Conservation (phyloP, 2,797 vertebrate genomes). For the Pantherophis vulpinus region DNA sequence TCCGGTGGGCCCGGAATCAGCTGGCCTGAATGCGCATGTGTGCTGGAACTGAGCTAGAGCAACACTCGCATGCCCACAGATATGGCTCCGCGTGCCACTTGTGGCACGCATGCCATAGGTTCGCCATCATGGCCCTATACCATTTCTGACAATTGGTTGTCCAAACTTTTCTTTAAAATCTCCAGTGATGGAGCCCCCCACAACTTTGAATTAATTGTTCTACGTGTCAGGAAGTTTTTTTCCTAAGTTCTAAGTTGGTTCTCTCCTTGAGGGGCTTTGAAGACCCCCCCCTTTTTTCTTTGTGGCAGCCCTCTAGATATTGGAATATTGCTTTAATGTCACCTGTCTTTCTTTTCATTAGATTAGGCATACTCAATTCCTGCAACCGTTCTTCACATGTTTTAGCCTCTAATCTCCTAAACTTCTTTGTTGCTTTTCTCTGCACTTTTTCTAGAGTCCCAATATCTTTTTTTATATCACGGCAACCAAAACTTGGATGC, state of each 20-base stretch:
- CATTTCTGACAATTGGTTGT: background rate
- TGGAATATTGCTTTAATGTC: background rate
- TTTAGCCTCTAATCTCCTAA: background rate
- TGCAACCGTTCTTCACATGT: background rate
- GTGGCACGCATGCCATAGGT: too few species aligned
- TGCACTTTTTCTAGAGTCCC: background rate
- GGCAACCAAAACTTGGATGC: background rate
- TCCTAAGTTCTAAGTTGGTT: background rate
- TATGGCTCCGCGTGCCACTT: too few species aligned
- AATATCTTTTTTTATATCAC: background rate
- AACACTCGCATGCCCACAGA: too few species aligned
- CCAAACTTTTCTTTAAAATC: background rate
- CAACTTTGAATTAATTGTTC: background rate
- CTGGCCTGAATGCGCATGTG: too few species aligned
- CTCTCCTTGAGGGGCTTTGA: background rate
- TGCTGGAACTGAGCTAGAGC: too few species aligned
- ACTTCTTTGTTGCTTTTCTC: background rate
- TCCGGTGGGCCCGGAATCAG: too few species aligned
- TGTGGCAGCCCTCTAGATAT: background rate
- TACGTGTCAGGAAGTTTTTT: background rate
- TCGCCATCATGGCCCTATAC: background rate
- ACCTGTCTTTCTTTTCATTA: background rate
- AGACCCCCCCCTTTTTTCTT: background rate
- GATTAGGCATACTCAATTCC: background rate
- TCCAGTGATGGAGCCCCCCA: background rate